phyloP scores from a whole-genome alignment of 2,113 vertebrate species.

The Solenodon paradoxus region DNA sequence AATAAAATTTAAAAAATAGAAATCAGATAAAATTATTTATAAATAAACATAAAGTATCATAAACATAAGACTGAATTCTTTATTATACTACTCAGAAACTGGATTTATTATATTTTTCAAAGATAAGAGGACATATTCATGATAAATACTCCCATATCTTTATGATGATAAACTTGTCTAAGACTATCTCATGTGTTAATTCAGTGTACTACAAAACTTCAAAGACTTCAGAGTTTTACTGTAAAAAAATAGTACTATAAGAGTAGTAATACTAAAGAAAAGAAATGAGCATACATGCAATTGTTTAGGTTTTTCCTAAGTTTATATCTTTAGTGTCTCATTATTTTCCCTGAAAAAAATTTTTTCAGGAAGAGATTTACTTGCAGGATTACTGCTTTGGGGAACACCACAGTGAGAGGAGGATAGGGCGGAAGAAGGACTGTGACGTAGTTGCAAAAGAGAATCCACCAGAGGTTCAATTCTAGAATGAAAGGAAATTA shows the following conservation, averaged over 20 bases:
- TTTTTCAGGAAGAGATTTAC: neutral
- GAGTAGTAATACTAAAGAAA: neutral
- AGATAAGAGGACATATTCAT: neutral
- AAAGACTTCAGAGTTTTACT: neutral
- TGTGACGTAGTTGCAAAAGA: neutral
- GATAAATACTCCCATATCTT: neutral
- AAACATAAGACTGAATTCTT: constrained; percentile 15
- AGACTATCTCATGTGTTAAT: neutral
- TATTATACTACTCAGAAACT: neutral
- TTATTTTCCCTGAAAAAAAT: neutral
- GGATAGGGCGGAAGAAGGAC: neutral
- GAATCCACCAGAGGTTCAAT: neutral
- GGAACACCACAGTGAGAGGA: neutral
- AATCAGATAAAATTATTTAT: neutral
- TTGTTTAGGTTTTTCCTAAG: neutral
- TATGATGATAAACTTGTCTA: neutral
- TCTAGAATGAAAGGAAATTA: neutral
- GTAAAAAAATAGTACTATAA: neutral
- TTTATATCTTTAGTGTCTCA: neutral
- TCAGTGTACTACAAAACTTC: neutral
- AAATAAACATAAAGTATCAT: neutral
- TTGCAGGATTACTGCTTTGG: neutral
- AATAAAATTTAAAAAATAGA: neutral
- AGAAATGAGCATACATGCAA: neutral
- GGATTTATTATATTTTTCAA: neutral